Evolutionary conservation across 1,140 invertebrate species (phyloP).

Genomic region (Scaptomyza pallida): DNA sequence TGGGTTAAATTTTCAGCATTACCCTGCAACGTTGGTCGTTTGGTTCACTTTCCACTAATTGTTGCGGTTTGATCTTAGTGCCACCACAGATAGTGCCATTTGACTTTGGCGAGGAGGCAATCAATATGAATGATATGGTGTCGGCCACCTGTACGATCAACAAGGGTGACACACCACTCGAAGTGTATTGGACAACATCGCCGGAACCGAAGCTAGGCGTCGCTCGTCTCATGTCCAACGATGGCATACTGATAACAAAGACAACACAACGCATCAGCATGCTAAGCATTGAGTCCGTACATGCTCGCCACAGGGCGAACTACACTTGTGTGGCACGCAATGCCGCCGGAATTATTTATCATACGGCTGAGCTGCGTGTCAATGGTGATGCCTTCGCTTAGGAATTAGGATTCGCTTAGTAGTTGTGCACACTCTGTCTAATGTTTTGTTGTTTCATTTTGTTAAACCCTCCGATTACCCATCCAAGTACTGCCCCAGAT

Average conservation of each 20-base stretch:
- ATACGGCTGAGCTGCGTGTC: slow-evolving; percentile 88
- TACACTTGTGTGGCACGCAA: slow-evolving; percentile 91
- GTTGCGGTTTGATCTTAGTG: slow-evolving; percentile 84
- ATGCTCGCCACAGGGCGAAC: slow-evolving; percentile 88
- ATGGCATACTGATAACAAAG: slow-evolving; percentile 86
- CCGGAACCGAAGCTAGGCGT: slow-evolving; percentile 71
- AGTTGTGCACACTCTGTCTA: slow-evolving; percentile 20
- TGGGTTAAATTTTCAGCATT: slow-evolving; percentile 54
- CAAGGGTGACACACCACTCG: slow-evolving; percentile 93
- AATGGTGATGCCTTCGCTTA: slow-evolving; percentile 85
- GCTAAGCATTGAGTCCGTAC: slow-evolving; percentile 88
- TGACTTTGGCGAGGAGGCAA: slow-evolving; percentile 88
- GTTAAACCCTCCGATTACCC: slow-evolving; percentile 10
- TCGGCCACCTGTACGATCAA: slow-evolving; percentile 92
- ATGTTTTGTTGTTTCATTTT: slow-evolving; percentile 30
- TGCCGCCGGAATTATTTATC: slow-evolving; percentile 89
- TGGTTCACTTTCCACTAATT: slow-evolving; percentile 11
- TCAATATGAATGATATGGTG: slow-evolving; percentile 89
- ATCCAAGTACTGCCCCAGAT: slow-evolving; percentile 88
- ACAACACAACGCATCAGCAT: slow-evolving; percentile 88
- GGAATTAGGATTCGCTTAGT: slow-evolving; percentile 24
- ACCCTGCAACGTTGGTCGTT: slow-evolving; percentile 61
- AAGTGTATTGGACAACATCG: slow-evolving; percentile 88
- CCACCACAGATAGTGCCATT: slow-evolving; percentile 89
- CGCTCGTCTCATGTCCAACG: slow-evolving; percentile 75